These are phyloP conservation scores for Poecilia latipinna DNA, from an alignment of 2,113 vertebrate species.

Conservation along the genomic window DNA sequence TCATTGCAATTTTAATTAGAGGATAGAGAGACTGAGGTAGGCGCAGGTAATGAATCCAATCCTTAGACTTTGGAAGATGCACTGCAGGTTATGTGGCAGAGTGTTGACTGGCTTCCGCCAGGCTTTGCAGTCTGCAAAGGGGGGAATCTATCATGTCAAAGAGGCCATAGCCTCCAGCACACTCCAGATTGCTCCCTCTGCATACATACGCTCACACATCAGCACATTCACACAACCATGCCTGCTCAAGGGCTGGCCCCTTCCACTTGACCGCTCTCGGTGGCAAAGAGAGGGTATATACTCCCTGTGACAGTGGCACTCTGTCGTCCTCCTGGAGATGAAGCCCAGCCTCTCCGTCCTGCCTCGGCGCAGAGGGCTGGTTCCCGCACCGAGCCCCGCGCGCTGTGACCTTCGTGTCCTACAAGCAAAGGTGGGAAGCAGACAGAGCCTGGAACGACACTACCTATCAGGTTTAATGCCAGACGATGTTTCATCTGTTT, in stretches of 20 bases:
- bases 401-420: conserved; percentile 71
- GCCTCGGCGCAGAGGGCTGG: conserved; percentile 55
- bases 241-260: conserved; percentile 61
- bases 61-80: conserved; percentile 69
- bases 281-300: conserved; percentile 61
- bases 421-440: conserved; percentile 64
- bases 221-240: conserved; percentile 34
- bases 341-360: conserved; percentile 60
- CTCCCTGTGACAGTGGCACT: conserved; percentile 64
- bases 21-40: conserved; percentile 27
- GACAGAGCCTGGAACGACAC: conserved; percentile 32
- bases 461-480: conserved; percentile 43
- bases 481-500: conserved; percentile 43
- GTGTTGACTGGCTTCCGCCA: conserved; percentile 62
- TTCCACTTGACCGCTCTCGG: conserved; percentile 73
- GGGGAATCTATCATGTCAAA: conserved; percentile 73
- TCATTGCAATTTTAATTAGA: conserved; percentile 57
- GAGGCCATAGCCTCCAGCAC: conserved; percentile 70
- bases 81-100: conserved; percentile 65
- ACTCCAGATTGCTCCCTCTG: conserved; percentile 65
- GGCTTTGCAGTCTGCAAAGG: conserved; percentile 65
- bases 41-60: conserved; percentile 52
- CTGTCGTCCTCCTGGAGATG: conserved; percentile 68
- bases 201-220: conserved; percentile 52
- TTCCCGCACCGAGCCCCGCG: conserved; percentile 42